These are phyloP conservation scores for Caenorhabditis doughertyi DNA, from an alignment of 2,888 invertebrate species.

Conservation along the genomic window DNA sequence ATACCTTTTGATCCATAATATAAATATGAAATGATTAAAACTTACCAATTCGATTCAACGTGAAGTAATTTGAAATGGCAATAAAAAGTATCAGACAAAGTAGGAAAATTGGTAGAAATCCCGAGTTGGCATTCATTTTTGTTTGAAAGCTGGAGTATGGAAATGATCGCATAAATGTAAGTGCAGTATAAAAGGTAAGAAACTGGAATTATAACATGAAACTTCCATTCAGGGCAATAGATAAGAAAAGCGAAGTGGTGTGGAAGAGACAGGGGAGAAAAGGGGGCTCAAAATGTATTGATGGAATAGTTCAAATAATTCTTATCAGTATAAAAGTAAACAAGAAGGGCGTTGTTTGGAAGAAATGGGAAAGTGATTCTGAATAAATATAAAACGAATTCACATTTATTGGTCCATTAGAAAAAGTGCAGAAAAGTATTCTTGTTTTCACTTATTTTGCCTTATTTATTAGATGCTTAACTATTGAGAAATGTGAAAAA, in stretches of 20 bases:
- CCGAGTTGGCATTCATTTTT: background rate
- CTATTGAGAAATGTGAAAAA: too few relatives aligned
- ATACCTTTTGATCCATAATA: too few relatives aligned
- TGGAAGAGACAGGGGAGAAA: background rate
- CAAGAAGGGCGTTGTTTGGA: background rate
- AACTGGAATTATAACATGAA: background rate
- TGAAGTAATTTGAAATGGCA: background rate
- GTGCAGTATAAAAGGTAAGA: too few relatives aligned
- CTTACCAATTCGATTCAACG: background rate
- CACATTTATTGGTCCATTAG: too few relatives aligned
- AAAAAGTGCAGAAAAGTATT: too few relatives aligned
- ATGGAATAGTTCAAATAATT: background rate
- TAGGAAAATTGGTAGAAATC: background rate
- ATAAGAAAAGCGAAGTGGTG: too few relatives aligned
- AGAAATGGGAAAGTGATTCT: too few relatives aligned
- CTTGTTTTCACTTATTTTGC: too few relatives aligned
- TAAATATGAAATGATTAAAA: too few relatives aligned
- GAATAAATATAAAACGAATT: background rate
- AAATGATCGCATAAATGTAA: background rate
- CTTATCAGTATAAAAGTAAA: background rate
- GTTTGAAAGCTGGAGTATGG: background rate
- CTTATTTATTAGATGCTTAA: too few relatives aligned
- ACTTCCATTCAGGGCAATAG: too few relatives aligned
- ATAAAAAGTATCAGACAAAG: background rate
- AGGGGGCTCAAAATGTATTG: background rate